These are phyloP conservation scores for Orchesella flavescens DNA, from an alignment of 2,888 invertebrate species.

Conservation along the genomic window DNA sequence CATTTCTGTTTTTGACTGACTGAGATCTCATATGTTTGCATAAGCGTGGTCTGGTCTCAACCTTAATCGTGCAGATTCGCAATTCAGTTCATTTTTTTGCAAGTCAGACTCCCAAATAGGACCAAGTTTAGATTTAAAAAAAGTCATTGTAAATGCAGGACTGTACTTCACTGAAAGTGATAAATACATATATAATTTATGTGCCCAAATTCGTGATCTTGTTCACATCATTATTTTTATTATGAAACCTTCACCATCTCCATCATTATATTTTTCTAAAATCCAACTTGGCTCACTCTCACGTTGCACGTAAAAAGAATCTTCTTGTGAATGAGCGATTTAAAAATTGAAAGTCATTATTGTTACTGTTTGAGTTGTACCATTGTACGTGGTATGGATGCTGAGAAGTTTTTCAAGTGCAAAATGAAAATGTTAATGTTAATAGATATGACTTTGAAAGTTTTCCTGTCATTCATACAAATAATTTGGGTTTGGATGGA, in stretches of 20 bases:
- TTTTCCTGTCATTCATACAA: neutral
- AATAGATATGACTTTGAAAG: slow-evolving; percentile 25
- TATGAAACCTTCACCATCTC: slow-evolving; percentile 9
- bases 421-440: slow-evolving; percentile 3
- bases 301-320: neutral
- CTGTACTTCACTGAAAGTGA: neutral
- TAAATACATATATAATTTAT: neutral
- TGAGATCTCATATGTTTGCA: neutral
- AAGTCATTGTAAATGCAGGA: neutral
- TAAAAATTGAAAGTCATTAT: neutral
- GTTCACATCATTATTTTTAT: slow-evolving; percentile 35
- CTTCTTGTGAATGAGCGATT: neutral
- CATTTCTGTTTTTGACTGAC: neutral
- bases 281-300: neutral
- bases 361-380: neutral
- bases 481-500: neutral
- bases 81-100: slow-evolving; percentile 10
- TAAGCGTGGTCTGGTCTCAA: too few species aligned
- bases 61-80: too few species aligned
- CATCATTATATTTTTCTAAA: neutral
- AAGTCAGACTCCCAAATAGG: neutral
- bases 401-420: slow-evolving; percentile 14
- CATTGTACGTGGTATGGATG: too few species aligned
- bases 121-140: slow-evolving; percentile 10
- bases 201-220: slow-evolving; percentile 32